Evolutionary conservation across 2,888 invertebrate genomes (phyloP), one percentile per base, ranked within the genome.

Genomic region (Plemyria rubiginata): DNA sequence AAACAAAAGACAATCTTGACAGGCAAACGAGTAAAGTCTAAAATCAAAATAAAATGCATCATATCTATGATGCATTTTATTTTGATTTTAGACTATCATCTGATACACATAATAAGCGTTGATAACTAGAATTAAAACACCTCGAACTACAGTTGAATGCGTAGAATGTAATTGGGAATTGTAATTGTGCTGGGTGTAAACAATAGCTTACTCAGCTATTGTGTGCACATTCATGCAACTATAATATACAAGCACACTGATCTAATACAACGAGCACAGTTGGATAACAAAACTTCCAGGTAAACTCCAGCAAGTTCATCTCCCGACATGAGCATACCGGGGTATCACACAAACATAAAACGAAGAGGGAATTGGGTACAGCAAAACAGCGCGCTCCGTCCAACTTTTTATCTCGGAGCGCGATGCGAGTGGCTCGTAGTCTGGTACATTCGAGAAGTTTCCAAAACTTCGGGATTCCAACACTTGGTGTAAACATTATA

Each of bases 371-470:
- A 38, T 8, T 38, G 11, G 36, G 11, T 38, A 38, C 36, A 38
- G 49, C 53, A 22, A 49, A 38, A 57, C 54, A 58, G 41, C 38
- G 49, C 15, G 36, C 58, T 29, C 46, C 38, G 62, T 49, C 51
- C 12, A 71, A 71, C 64, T 71, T 71, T 71, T 70, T 71, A 71
- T 71, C 71, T 67, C 57, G 43, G 46, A 61, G 48, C 48, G 64
- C 58, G 60, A 57, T 38, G 58, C 62, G 49, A 60, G 63, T 22
- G 65, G 60, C 50, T 48, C 57, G 48, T 12, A 45, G 59, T 51
- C 51, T 63, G 46, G 48, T n/a, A 56, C 53, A 54, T 64, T 62
- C 66, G 62, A 58, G 59, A 70, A 71, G 43, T 70, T 68, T 68
- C 66, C 5, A 13, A 57, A 71, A 68, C 52, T 71, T 70, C 46